Percentiles rank a stretch among this genome's conserved stretches.
Conservation (phyloP, 2,113 vertebrate genomes). For the Hippocampus comes region DNA sequence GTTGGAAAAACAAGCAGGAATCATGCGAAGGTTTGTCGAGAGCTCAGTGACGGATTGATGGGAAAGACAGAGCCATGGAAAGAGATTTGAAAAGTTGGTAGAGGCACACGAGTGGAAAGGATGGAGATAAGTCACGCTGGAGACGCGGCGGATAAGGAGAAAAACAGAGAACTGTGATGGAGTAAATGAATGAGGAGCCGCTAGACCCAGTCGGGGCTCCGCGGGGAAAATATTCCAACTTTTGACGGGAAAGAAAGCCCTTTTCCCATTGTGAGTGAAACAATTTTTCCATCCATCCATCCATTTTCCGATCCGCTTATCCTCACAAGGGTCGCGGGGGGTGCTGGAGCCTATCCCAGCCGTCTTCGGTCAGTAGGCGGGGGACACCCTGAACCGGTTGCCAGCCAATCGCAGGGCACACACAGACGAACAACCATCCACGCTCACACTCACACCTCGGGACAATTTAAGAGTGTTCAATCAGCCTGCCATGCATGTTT, state of each 20-base stretch:
- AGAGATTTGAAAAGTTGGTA: conserved; percentile 21
- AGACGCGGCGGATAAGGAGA: conserved; percentile 28
- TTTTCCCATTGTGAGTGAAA: conserved; percentile 24
- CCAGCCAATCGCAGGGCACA: no score
- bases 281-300: conserved; percentile 1
- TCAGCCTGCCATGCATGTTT: no score
- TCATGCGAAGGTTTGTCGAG: conserved; percentile 43
- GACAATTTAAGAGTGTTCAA: no score
- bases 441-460: no score
- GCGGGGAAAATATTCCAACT: conserved; percentile 45
- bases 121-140: conserved; percentile 16
- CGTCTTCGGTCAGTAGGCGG: no score
- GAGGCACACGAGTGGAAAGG: conserved; percentile 7
- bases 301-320: no score
- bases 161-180: conserved; percentile 34
- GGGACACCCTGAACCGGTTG: no score
- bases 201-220: conserved; percentile 46
- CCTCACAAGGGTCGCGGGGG: no score
- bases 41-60: conserved; percentile 51
- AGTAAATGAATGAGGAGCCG: conserved; percentile 50
- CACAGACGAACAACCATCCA: no score
- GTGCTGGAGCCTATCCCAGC: no score
- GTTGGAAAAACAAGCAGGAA: conserved; percentile 58
- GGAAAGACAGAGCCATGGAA: conserved; percentile 30
- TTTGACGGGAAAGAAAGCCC: conserved; percentile 21